Evolutionary conservation across 2,797 vertebrate genomes (phyloP).

Genomic region (Pelodytes ibericus): DNA sequence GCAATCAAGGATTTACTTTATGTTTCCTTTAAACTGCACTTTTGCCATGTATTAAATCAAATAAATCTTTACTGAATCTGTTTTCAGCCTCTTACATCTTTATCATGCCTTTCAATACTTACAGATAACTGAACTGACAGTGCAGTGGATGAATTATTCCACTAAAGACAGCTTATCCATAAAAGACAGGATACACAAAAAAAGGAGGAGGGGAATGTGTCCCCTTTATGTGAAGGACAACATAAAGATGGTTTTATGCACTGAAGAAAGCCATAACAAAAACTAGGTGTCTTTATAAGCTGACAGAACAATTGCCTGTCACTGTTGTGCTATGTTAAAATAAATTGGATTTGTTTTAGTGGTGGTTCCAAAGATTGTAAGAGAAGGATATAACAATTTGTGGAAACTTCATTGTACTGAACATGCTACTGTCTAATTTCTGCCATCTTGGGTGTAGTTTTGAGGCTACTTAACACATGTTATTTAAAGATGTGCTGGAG

Average conservation of each 20-base stretch:
- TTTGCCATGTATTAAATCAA: not conserved
- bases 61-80: not conserved
- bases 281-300: not conserved
- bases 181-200: not conserved
- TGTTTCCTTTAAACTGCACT: not conserved
- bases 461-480: no score
- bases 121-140: not conserved
- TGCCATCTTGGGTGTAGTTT: no score
- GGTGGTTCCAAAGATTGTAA: conserved; percentile 30
- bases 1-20: not conserved
- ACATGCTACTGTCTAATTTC: no score
- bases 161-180: not conserved
- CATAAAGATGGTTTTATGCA: not conserved
- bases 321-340: not conserved
- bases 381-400: no score
- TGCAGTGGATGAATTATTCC: not conserved
- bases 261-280: not conserved
- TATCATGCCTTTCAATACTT: conserved; percentile 7
- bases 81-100: not conserved
- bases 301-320: not conserved
- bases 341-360: not conserved
- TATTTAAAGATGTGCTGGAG: no score
- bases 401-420: no score
- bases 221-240: not conserved
- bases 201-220: not conserved